phyloP scores from a whole-genome alignment of 1,140 invertebrate species.

The Cryptotermes secundus region DNA sequence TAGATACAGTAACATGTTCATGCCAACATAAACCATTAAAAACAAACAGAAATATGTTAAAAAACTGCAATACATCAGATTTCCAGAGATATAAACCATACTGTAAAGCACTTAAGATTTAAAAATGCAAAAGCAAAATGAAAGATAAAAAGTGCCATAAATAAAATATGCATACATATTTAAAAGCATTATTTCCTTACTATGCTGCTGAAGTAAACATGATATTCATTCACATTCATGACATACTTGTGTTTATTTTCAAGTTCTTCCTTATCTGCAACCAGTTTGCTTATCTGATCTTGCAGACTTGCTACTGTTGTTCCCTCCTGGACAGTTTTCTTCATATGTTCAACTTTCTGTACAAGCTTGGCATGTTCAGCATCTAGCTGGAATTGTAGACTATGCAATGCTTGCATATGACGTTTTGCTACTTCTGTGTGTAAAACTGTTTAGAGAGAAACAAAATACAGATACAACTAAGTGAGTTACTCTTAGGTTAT shows the following conservation, averaged over 20 bases:
- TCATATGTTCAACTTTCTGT: not conserved
- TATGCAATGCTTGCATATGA: constrained; percentile 23
- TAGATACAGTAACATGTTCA: not conserved
- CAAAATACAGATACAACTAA: too few relatives aligned
- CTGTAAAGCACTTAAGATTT: not conserved
- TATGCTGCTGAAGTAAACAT: not conserved
- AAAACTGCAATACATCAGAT: not conserved
- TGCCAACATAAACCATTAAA: not conserved
- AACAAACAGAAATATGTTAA: not conserved
- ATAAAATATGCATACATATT: not conserved
- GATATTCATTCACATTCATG: not conserved
- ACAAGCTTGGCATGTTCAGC: constrained; percentile 22
- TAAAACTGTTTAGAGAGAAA: not conserved
- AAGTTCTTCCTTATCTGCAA: constrained; percentile 31
- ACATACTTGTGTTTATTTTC: constrained; percentile 34
- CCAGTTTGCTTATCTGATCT: constrained; percentile 17
- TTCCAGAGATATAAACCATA: not conserved
- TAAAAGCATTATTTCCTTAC: not conserved
- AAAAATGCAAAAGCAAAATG: not conserved
- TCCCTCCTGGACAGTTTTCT: constrained; percentile 20
- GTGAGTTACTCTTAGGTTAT: too few relatives aligned
- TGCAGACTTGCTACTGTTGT: constrained; percentile 24
- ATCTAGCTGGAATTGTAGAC: constrained; percentile 11
- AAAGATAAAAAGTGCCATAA: not conserved
- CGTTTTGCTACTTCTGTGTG: not conserved